A percentile compares a stretch with the other conserved stretches of the same genome.
Evolutionary conservation across 2,113 vertebrate genomes (phyloP).

Genomic region (Gallinago undulata): DNA sequence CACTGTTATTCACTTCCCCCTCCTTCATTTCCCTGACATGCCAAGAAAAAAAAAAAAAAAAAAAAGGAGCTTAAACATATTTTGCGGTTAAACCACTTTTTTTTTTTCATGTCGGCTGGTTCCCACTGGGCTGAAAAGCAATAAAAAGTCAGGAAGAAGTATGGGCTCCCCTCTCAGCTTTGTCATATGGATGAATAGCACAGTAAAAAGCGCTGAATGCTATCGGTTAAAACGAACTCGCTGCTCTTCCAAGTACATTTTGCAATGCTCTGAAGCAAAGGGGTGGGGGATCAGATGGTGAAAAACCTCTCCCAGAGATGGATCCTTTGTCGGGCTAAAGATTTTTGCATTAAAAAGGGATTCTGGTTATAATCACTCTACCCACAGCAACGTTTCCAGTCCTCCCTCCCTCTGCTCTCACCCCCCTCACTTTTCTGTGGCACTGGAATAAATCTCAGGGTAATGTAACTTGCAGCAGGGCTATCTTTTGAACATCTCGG

Average conservation of each 20-base stretch:
- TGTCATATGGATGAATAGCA: conserved; percentile 80
- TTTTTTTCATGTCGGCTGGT: conserved; percentile 47
- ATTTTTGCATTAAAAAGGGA: conserved; percentile 74
- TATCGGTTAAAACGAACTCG: conserved; percentile 75
- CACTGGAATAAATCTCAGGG: conserved; percentile 58
- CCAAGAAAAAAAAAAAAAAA: neutral
- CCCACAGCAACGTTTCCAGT: conserved; percentile 15
- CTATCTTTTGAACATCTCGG: conserved; percentile 46
- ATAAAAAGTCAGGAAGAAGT: conserved; percentile 83
- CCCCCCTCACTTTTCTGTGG: conserved; percentile 6
- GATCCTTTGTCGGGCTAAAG: conserved; percentile 60
- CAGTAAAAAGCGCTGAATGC: conserved; percentile 73
- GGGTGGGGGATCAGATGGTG: neutral
- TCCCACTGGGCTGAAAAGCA: conserved; percentile 81
- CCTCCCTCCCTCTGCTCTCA: neutral
- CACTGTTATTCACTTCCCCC: neutral
- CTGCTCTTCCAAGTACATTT: conserved; percentile 56
- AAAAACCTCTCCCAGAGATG: conserved; percentile 61
- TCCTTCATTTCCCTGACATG: neutral
- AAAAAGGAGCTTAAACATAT: conserved; percentile 63
- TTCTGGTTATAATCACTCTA: conserved; percentile 65
- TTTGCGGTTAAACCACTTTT: conserved; percentile 57
- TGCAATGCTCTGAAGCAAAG: conserved; percentile 37
- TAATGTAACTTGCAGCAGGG: neutral
- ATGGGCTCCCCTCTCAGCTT: conserved; percentile 77